Percentiles rank a stretch among this genome's conserved stretches.
These are phyloP conservation scores for Aepyceros melampus DNA, from an alignment of 2,113 vertebrate species.

Conservation along the genomic window DNA sequence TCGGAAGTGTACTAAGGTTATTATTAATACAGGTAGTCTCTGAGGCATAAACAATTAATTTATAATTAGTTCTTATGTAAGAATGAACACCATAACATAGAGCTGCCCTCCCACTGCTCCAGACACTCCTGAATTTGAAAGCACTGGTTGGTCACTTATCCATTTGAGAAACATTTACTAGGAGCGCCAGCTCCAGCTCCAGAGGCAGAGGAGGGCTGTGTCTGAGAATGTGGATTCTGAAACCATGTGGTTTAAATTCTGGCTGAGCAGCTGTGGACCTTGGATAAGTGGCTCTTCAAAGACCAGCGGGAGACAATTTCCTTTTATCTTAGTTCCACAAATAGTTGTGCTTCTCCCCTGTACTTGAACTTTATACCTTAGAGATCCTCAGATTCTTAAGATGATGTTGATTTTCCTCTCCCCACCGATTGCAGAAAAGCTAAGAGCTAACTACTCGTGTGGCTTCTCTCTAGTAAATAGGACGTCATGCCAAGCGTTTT, in stretches of 20 bases:
- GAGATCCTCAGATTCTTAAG: background rate
- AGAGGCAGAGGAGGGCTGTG: accelerated
- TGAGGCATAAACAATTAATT: background rate
- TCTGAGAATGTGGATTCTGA: background rate
- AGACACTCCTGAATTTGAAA: background rate
- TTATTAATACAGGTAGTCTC: background rate
- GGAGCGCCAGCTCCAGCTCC: background rate
- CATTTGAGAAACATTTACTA: background rate
- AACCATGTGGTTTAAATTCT: background rate
- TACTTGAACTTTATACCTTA: background rate
- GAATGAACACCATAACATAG: background rate
- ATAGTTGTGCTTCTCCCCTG: background rate
- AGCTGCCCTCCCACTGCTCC: background rate
- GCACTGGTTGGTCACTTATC: background rate
- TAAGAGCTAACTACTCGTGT: background rate
- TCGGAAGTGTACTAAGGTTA: background rate
- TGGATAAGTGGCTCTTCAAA: background rate
- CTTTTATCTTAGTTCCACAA: background rate
- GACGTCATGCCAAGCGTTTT: background rate
- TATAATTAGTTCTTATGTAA: background rate
- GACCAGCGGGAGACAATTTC: background rate
- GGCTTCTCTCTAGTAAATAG: background rate
- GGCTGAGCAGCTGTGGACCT: background rate
- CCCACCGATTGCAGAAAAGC: background rate
- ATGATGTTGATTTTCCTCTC: background rate